Evolutionary conservation across 2,113 vertebrate genomes (phyloP).

Genomic region (Parus major): DNA sequence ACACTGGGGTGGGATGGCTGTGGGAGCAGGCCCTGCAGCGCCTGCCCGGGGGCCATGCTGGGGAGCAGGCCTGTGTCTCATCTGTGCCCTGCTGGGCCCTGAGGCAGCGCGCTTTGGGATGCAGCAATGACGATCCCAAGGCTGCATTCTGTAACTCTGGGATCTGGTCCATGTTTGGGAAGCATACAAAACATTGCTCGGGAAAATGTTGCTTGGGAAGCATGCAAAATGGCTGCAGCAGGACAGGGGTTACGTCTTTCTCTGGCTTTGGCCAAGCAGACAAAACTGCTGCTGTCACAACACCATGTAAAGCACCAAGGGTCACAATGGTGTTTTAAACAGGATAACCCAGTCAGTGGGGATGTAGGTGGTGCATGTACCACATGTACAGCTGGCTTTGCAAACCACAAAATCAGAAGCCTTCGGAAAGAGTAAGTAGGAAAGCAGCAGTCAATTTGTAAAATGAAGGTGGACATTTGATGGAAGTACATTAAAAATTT

Average conservation of each 20-base stretch:
- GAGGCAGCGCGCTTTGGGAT: rapidly evolving
- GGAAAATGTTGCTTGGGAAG: neutral
- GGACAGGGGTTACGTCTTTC: rapidly evolving
- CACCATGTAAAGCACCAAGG: neutral
- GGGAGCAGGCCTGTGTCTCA: rapidly evolving
- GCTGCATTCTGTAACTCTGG: neutral
- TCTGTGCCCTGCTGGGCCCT: rapidly evolving
- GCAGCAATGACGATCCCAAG: neutral
- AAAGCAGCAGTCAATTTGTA: neutral
- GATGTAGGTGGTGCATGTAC: neutral
- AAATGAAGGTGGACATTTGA: neutral
- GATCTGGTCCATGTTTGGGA: neutral
- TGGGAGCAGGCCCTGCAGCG: neutral
- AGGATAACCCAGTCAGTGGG: neutral
- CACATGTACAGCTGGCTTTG: neutral
- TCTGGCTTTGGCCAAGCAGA: neutral
- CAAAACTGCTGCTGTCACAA: neutral
- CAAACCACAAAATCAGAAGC: neutral
- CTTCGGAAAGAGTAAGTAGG: neutral
- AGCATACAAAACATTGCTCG: rapidly evolving
- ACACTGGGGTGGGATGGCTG: rapidly evolving
- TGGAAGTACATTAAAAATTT: neutral
- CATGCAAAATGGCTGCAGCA: neutral
- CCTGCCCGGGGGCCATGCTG: neutral
- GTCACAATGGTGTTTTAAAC: neutral